A percentile compares a stretch with the other conserved stretches of the same genome.
Evolutionary conservation across 92 coral and sea anemone species (phyloP).

Genomic region (Actinernus sp.): DNA sequence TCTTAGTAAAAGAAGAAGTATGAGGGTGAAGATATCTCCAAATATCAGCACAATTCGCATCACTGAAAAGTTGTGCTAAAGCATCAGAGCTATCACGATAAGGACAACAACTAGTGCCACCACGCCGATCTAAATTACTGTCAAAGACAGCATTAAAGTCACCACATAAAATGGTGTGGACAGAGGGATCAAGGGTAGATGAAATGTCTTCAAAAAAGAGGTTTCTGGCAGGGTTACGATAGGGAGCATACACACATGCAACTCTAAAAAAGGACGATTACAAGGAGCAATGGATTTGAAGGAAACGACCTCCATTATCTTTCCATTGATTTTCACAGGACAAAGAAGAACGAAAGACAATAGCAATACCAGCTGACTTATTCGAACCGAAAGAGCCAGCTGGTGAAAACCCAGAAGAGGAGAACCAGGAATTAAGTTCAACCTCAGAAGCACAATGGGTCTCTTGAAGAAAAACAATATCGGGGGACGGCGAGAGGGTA

Average conservation of each 20-base stretch:
- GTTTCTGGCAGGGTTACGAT: background rate
- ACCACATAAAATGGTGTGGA: background rate
- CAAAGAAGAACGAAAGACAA: background rate
- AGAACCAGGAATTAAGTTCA: background rate
- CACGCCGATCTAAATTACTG: too few relatives aligned
- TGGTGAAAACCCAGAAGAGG: background rate
- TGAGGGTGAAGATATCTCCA: background rate
- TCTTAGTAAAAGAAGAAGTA: background rate
- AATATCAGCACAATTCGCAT: background rate
- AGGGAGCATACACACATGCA: background rate
- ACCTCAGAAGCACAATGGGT: background rate
- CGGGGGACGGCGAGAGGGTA: background rate
- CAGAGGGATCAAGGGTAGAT: too few relatives aligned
- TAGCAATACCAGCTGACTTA: background rate
- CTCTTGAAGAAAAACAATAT: background rate
- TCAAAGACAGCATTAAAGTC: background rate
- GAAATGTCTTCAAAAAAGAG: background rate
- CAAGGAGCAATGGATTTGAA: background rate
- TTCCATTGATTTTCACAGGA: background rate
- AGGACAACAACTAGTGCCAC: background rate
- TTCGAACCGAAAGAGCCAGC: background rate
- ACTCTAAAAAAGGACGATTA: background rate
- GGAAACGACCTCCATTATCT: background rate
- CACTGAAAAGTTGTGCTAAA: background rate
- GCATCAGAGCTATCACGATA: background rate